phyloP scores from a whole-genome alignment of 2,888 invertebrate genomes.

The Chrysomela aeneicollis region DNA sequence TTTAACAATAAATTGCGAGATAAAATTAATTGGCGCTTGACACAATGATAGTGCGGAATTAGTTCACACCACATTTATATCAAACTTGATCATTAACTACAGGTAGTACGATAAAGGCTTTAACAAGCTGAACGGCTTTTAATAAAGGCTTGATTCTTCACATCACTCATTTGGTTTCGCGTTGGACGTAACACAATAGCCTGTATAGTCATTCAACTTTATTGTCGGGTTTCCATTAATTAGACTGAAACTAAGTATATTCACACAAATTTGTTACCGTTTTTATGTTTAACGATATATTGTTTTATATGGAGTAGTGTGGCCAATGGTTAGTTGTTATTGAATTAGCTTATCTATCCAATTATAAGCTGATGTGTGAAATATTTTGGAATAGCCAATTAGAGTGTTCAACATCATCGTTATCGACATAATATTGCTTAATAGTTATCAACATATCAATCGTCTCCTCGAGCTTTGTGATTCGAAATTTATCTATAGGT shows the following conservation, averaged over 20 bases:
- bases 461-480: no score
- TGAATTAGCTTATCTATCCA: conserved; percentile 16
- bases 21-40: conserved; percentile 38
- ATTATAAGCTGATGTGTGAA: neutral
- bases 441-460: neutral
- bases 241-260: conserved; percentile 42
- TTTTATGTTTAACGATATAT: conserved; percentile 51
- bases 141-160: conserved; percentile 39
- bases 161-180: conserved; percentile 37
- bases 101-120: conserved; percentile 46
- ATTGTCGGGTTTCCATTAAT: conserved; percentile 39
- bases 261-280: conserved; percentile 50
- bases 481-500: no score
- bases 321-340: conserved; percentile 27
- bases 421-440: neutral
- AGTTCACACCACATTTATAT: conserved; percentile 46
- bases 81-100: conserved; percentile 42
- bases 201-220: conserved; percentile 21
- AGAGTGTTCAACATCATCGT: neutral
- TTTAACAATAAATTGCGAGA: conserved; percentile 30
- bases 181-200: conserved; percentile 26
- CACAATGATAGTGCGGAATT: conserved; percentile 41
- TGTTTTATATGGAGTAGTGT: conserved; percentile 40
- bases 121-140: conserved; percentile 38
- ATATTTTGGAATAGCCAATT: conserved; percentile 12